Conservation (phyloP, 2,113 vertebrate species). For the Cebus imitator region DNA sequence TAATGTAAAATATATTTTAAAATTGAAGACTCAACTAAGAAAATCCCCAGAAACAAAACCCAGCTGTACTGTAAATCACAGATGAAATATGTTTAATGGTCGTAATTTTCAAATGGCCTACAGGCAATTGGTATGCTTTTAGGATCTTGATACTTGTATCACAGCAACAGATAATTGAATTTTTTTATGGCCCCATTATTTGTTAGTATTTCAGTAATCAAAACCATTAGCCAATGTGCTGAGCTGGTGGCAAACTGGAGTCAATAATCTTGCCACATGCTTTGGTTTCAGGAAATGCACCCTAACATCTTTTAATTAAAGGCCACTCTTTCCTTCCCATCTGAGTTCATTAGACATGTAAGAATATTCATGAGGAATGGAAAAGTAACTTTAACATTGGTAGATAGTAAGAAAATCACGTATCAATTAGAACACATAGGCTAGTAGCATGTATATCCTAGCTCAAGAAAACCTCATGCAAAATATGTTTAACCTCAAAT, state of each 20-base stretch:
- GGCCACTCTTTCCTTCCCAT: background rate
- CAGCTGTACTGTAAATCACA: slow-evolving; percentile 41
- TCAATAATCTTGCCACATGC: slow-evolving; percentile 33
- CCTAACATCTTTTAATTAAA: slow-evolving; percentile 48
- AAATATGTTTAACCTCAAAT: background rate
- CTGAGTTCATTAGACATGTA: background rate
- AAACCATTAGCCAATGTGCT: slow-evolving; percentile 30
- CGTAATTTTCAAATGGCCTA: background rate
- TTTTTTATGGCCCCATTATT: slow-evolving; percentile 60
- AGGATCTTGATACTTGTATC: background rate
- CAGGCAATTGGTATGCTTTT: slow-evolving; percentile 45
- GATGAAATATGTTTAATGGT: slow-evolving; percentile 8
- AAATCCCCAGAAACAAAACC: background rate
- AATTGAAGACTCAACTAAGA: slow-evolving; percentile 56
- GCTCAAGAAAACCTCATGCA: background rate
- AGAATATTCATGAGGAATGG: background rate
- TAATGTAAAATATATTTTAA: slow-evolving; percentile 68
- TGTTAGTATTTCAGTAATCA: slow-evolving; percentile 46
- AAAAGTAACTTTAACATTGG: background rate
- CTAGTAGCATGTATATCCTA: background rate
- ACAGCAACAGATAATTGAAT: background rate
- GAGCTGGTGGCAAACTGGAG: background rate
- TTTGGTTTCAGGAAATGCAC: slow-evolving; percentile 51
- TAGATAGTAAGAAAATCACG: background rate
- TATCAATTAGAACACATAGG: background rate